A percentile compares a stretch with the other conserved stretches of the same genome.
phyloP scores from a whole-genome alignment of 1,140 invertebrate species.

The Zelostemma sp. region DNA sequence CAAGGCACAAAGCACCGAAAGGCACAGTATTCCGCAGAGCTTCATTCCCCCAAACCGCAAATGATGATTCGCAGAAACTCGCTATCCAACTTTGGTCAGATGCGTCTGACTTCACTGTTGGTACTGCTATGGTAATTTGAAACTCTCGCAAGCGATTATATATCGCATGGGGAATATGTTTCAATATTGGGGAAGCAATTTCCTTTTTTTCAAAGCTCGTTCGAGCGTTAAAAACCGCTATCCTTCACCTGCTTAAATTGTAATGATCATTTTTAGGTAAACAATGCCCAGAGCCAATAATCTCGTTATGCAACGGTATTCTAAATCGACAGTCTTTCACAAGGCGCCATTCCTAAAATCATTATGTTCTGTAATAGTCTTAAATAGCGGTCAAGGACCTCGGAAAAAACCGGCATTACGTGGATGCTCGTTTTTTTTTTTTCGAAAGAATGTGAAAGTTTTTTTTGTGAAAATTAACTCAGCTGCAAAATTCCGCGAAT shows the following conservation, averaged over 20 bases:
- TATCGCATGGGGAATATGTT: slow-evolving; percentile 53
- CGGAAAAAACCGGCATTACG: no score
- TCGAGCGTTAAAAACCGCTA: slow-evolving; percentile 57
- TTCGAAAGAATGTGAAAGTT: no score
- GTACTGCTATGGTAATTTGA: slow-evolving; percentile 44
- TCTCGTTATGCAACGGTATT: slow-evolving; percentile 52
- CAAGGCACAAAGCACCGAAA: slow-evolving; percentile 21
- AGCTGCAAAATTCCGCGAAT: no score
- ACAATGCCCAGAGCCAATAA: slow-evolving; percentile 40
- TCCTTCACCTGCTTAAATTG: slow-evolving; percentile 65
- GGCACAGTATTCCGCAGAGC: background rate
- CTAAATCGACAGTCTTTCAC: slow-evolving; percentile 53
- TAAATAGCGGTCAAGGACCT: background rate
- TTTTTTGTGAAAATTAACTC: no score
- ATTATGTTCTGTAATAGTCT: slow-evolving; percentile 14
- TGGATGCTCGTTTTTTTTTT: background rate
- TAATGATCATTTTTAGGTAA: slow-evolving; percentile 32
- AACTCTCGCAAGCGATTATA: slow-evolving; percentile 51
- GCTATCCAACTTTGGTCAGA: slow-evolving; percentile 2
- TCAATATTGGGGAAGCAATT: slow-evolving; percentile 57
- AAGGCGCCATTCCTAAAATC: slow-evolving; percentile 46
- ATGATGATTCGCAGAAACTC: slow-evolving; percentile 4
- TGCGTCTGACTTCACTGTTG: slow-evolving; percentile 31
- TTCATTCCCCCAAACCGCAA: background rate
- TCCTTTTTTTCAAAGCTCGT: slow-evolving; percentile 45